A percentile compares a stretch with the other conserved stretches of the same genome.
phyloP scores from a whole-genome alignment of 2,888 invertebrate species.

The Drosophila kambysellisi region DNA sequence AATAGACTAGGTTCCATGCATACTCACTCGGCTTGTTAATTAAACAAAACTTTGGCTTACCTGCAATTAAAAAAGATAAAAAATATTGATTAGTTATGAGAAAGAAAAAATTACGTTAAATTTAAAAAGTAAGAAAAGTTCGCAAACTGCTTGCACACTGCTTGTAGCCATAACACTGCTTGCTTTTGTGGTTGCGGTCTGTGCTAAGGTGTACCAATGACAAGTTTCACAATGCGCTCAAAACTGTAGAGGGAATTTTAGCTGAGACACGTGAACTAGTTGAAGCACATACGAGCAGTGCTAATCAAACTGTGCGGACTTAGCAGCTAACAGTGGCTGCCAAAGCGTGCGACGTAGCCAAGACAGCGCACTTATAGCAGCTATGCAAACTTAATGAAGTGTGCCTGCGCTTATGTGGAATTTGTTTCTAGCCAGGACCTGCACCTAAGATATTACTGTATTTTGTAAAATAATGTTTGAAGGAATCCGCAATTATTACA shows the following conservation, averaged over 20 bases:
- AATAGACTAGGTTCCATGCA: not conserved
- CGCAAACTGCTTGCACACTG: constrained; percentile 1
- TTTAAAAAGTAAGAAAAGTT: not conserved
- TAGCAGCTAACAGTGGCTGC: not conserved
- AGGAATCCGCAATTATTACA: not conserved
- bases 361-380: not conserved
- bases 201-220: not conserved
- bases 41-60: constrained; percentile 49
- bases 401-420: not conserved
- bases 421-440: constrained; percentile 6
- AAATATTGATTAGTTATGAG: constrained; percentile 3
- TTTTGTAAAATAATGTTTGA: not conserved
- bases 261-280: not conserved
- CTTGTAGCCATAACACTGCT: not conserved
- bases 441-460: constrained; percentile 5
- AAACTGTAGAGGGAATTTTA: not conserved
- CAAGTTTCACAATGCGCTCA: fast-evolving
- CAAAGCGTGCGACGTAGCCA: not conserved
- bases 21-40: constrained; percentile 50
- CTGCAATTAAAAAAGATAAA: constrained; percentile 38
- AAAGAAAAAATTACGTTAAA: not conserved
- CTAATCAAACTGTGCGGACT: not conserved
- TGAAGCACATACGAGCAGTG: too few species aligned
- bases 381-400: not conserved
- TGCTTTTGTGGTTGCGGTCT: not conserved